Evolutionary conservation across 1,140 invertebrate genomes (phyloP).

Genomic region (Drosophila subobscura): DNA sequence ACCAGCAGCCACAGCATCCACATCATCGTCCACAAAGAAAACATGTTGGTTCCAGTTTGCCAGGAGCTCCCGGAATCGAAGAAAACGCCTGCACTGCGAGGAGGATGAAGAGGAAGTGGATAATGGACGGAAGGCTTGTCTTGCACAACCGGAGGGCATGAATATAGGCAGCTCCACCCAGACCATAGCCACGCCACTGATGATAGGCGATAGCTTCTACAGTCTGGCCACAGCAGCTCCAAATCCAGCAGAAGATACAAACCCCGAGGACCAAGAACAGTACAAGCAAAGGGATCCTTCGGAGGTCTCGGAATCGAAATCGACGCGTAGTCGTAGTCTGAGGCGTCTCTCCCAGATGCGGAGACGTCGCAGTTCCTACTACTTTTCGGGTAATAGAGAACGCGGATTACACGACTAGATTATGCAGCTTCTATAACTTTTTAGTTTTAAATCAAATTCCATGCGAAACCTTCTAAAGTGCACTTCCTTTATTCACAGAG

Average conservation of each 20-base stretch:
- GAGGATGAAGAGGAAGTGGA: constrained; percentile 33
- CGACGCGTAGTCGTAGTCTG: constrained; percentile 57
- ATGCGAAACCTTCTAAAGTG: too few species aligned
- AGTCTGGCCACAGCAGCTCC: constrained; percentile 47
- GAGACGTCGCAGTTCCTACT: constrained; percentile 77
- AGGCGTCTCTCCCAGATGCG: constrained; percentile 74
- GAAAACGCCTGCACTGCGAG: constrained; percentile 43
- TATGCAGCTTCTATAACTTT: constrained; percentile 4
- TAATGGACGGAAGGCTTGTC: constrained; percentile 28
- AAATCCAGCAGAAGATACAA: constrained; percentile 6
- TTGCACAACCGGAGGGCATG: constrained; percentile 67
- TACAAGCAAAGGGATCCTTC: constrained; percentile 27
- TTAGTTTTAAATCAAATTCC: too few species aligned
- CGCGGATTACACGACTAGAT: not conserved
- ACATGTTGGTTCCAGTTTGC: constrained; percentile 63
- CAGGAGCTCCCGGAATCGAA: constrained; percentile 37
- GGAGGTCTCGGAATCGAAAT: constrained; percentile 44
- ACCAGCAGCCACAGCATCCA: constrained; percentile 3
- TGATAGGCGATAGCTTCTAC: constrained; percentile 57
- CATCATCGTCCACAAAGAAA: constrained; percentile 3
- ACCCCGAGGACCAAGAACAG: constrained; percentile 35
- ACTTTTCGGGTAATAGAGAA: constrained; percentile 73
- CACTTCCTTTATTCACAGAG: constrained; percentile 44
- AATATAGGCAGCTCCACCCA: constrained; percentile 69
- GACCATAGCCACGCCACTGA: constrained; percentile 61